Percentiles rank a stretch among this genome's conserved stretches.
phyloP scores from a whole-genome alignment of 1,140 invertebrate species.

The Gryllus bimaculatus region DNA sequence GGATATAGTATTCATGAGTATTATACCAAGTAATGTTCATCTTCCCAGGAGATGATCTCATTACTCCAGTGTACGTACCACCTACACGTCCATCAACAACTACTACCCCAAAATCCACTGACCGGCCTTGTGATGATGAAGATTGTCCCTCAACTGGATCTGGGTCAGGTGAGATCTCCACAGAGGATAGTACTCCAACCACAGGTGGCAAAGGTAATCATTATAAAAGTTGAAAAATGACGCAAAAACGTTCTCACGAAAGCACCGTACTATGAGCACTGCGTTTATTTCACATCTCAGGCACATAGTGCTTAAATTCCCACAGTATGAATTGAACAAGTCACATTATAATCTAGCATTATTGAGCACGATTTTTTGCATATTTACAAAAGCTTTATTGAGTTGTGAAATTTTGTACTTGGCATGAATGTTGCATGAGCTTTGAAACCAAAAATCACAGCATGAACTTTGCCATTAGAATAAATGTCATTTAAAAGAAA shows the following conservation, averaged over 20 bases:
- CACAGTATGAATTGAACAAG: no score
- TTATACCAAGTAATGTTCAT: background rate
- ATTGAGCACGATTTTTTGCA: no score
- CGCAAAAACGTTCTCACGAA: background rate
- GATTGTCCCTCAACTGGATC: constrained; percentile 65
- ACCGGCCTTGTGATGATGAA: constrained; percentile 66
- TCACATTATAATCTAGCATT: no score
- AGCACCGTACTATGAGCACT: background rate
- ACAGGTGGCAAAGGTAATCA: constrained; percentile 27
- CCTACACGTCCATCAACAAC: constrained; percentile 61
- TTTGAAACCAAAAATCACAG: no score
- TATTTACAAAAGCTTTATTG: no score
- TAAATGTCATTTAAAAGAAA: no score
- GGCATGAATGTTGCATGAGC: no score
- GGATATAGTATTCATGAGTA: no score
- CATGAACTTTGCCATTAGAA: no score
- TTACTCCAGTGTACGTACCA: constrained; percentile 83
- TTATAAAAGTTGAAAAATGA: constrained; percentile 7
- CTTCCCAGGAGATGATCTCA: constrained; percentile 60
- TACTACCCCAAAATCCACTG: constrained; percentile 35
- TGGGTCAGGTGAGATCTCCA: constrained; percentile 47
- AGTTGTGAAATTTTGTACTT: no score
- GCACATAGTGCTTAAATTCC: no score
- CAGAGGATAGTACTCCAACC: constrained; percentile 49
- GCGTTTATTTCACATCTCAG: no score